A percentile compares a stretch with the other conserved stretches of the same genome.
Evolutionary conservation across 2,888 invertebrate genomes (phyloP).

Genomic region (Pollenia angustigena): DNA sequence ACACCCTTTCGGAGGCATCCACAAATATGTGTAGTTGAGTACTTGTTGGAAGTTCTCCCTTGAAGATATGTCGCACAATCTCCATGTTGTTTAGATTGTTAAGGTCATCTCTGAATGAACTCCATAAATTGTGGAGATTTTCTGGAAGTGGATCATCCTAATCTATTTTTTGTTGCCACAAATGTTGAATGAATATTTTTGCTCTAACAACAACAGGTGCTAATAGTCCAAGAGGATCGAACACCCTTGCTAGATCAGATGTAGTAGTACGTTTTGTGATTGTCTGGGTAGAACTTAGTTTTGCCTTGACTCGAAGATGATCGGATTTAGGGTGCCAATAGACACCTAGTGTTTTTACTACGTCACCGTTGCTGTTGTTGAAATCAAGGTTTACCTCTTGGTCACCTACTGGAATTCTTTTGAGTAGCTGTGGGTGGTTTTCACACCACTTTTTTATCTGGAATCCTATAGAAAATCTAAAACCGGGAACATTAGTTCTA

Average conservation of each 20-base stretch:
- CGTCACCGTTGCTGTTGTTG: neutral
- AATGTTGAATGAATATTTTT: constrained; percentile 6
- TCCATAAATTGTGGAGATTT: neutral
- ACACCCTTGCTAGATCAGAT: neutral
- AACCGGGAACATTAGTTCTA: too few species aligned
- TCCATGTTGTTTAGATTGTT: neutral
- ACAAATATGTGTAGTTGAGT: neutral
- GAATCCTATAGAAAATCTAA: too few species aligned
- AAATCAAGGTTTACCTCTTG: neutral
- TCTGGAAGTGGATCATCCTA: constrained; percentile 5
- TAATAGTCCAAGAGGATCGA: constrained; percentile 24
- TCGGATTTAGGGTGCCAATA: neutral
- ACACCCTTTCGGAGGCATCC: neutral
- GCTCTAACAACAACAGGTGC: constrained; percentile 30
- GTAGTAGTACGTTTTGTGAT: constrained; percentile 19
- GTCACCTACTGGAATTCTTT: too few species aligned
- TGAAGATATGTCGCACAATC: neutral
- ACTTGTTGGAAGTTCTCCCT: neutral
- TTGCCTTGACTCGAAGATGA: neutral
- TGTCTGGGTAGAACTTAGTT: neutral
- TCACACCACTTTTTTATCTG: too few species aligned
- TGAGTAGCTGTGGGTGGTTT: too few species aligned
- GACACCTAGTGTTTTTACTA: constrained; percentile 3
- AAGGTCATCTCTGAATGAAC: neutral
- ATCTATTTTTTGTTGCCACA: constrained; percentile 26